Evolutionary conservation across 1,140 invertebrate genomes (phyloP), one percentile per base, ranked within the genome.

Genomic region (Megathymus violae): DNA sequence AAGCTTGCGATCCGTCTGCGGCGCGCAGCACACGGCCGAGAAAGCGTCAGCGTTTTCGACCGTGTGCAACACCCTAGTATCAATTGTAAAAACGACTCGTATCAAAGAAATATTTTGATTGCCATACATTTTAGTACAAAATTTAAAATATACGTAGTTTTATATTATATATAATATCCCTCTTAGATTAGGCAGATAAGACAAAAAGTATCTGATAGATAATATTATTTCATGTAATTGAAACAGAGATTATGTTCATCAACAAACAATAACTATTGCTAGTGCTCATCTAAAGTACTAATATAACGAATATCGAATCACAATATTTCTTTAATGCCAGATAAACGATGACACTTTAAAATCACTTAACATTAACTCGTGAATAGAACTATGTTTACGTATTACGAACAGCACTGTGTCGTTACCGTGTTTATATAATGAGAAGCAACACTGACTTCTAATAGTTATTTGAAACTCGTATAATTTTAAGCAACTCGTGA

Each of bases 321-420:
- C 27, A 47, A 59, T 44, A 59, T 59, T 59, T 59, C 54, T 59
- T 59, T 47, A 47, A 59, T 59, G 27, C 54, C 46, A 59, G 54
- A 46, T 34, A 19, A 62, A 62, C 51, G 17, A 65, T 61, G 48
- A 47, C 63, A 76, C 64, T 74, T 78, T 75, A 60, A 58, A 62
- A 68, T 59, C 72, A 66, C 80, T 87, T 88, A 88, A 58, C 47
- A 75, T 84, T 84, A 88, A 76, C 71, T 70, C 78, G 82, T 85
- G 82, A 82, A 80, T 86, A 78, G 77, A 82, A 84, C 84, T 90
- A 88, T 85, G 59, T 80, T 84, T 88, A 90, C 83, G 85, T 90
- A 90, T 88, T 31, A 31, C 64, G 76, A 87, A 89, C 81, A 87
- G 82, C 84, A 85, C 78, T 89, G 80, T 76, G 68, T 68, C 60